A percentile compares a stretch with the other conserved stretches of the same genome.
These are phyloP conservation scores for Parasteatoda lunata DNA, from an alignment of 2,888 invertebrate species.

Conservation along the genomic window DNA sequence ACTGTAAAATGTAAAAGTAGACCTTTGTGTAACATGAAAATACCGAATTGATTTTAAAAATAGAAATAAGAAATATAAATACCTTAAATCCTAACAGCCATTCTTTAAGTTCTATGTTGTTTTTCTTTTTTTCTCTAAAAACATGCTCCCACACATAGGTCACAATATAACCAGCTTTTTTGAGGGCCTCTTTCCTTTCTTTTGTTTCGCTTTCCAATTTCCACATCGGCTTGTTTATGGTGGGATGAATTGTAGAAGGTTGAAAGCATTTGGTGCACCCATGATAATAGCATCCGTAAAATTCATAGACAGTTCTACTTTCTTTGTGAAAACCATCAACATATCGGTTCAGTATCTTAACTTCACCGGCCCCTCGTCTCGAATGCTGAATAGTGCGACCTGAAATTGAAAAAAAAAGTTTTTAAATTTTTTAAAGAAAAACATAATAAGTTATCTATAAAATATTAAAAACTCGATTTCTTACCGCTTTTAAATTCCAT, in stretches of 20 bases:
- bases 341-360: constrained; percentile 49
- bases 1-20: background rate
- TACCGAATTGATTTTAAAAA: too few relatives aligned
- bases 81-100: constrained; percentile 42
- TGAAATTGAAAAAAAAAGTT: background rate
- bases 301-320: constrained; percentile 62
- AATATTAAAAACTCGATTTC: too few relatives aligned
- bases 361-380: constrained; percentile 42
- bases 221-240: constrained; percentile 37
- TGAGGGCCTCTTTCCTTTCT: constrained; percentile 44
- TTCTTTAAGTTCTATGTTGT: constrained; percentile 40
- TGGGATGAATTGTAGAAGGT: background rate
- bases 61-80: too few relatives aligned
- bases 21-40: too few relatives aligned
- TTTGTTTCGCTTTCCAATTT: constrained; percentile 58
- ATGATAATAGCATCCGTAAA: constrained; percentile 70
- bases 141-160: constrained; percentile 71
- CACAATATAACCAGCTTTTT: constrained; percentile 64
- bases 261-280: constrained; percentile 69
- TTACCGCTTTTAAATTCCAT: constrained; percentile 6
- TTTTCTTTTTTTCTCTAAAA: constrained; percentile 64
- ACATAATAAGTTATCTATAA: too few relatives aligned
- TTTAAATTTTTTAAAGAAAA: background rate
- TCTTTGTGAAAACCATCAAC: constrained; percentile 66
- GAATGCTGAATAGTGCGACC: constrained; percentile 22